These are phyloP conservation scores for Galerucella calmariensis DNA, from an alignment of 2,888 invertebrate genomes.

Conservation along the genomic window DNA sequence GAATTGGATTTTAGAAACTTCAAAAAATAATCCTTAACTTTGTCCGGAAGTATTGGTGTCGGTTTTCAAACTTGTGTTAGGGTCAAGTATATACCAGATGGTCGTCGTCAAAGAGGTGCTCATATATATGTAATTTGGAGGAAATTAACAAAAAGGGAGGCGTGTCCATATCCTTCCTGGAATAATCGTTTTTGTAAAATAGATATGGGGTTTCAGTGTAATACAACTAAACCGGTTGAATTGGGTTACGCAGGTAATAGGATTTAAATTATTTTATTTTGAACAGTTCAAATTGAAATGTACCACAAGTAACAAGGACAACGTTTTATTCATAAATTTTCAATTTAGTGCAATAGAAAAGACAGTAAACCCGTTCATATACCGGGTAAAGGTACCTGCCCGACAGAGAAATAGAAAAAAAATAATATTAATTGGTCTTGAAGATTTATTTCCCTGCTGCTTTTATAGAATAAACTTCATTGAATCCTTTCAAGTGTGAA, in stretches of 20 bases:
- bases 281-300: not conserved
- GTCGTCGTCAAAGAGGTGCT: conserved; percentile 1
- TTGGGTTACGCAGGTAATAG: conserved; percentile 4
- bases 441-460: no score
- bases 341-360: no score
- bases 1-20: no score
- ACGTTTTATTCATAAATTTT: no score
- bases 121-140: conserved; percentile 26
- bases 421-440: no score
- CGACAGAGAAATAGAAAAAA: no score
- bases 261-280: conserved; percentile 1
- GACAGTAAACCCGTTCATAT: no score
- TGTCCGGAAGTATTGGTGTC: conserved; percentile 10
- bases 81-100: conserved; percentile 15
- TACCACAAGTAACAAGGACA: no score
- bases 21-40: not conserved
- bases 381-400: no score
- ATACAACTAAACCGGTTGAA: not conserved
- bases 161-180: conserved; percentile 22
- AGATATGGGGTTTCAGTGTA: conserved; percentile 10
- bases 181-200: conserved; percentile 23
- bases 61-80: conserved; percentile 1
- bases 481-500: not conserved
- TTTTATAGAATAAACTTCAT: no score
- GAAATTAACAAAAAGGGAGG: conserved; percentile 24